These are phyloP conservation scores for Eutrigla gurnardus DNA, from an alignment of 2,797 vertebrate genomes.

Conservation along the genomic window DNA sequence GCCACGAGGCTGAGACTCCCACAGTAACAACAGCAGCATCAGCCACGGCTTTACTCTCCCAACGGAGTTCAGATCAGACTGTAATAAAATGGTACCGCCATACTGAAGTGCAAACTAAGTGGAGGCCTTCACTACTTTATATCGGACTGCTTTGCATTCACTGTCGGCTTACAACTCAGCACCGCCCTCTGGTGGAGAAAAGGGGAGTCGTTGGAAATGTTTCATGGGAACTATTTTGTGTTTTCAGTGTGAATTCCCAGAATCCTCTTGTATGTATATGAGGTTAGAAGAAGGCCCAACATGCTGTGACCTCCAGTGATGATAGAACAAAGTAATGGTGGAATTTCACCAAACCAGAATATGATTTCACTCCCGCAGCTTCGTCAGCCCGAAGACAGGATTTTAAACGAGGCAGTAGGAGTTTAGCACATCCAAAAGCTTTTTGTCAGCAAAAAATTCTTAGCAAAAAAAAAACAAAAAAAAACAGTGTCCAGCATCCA, in stretches of 20 bases:
- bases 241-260: background rate
- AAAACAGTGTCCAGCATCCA: background rate
- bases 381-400: background rate
- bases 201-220: background rate
- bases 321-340: background rate
- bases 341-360: constrained; percentile 6
- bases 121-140: background rate
- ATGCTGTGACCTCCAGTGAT: background rate
- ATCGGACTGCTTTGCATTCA: constrained; percentile 4
- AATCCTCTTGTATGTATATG: background rate
- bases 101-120: background rate
- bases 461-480: background rate
- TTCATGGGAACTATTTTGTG: background rate
- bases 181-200: background rate
- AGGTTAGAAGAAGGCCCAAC: background rate
- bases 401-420: constrained; percentile 15
- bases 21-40: background rate
- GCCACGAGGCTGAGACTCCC: constrained; percentile 12
- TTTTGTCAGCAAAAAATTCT: constrained; percentile 16
- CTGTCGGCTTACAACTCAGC: background rate
- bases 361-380: constrained; percentile 4
- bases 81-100: too few relatives aligned
- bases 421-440: constrained; percentile 8
- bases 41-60: constrained; percentile 10
- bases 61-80: background rate